These are phyloP conservation scores for Ctenosaura bakeri DNA, from an alignment of 2,797 vertebrate species.

Conservation along the genomic window DNA sequence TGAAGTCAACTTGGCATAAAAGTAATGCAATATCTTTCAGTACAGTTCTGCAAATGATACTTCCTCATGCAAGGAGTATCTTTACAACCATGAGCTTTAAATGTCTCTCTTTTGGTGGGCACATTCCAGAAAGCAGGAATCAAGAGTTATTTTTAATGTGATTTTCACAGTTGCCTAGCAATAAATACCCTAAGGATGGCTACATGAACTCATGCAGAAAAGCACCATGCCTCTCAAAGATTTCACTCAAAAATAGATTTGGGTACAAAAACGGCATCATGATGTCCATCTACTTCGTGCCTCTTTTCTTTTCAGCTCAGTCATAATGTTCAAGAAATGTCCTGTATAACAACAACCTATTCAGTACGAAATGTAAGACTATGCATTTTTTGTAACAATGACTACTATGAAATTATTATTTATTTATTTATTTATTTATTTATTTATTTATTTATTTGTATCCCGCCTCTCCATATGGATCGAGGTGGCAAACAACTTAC, in stretches of 20 bases:
- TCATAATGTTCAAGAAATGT: conserved; percentile 10
- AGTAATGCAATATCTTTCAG: conserved; percentile 50
- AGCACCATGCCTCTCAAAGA: neutral
- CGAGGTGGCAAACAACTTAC: too few species aligned
- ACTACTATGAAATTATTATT: neutral
- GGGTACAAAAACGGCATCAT: neutral
- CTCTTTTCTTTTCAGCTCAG: neutral
- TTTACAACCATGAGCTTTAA: conserved; percentile 40
- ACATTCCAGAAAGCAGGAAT: conserved; percentile 29
- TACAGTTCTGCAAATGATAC: conserved; percentile 52
- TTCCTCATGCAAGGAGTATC: conserved; percentile 28
- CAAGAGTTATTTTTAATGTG: conserved; percentile 43
- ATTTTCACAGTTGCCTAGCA: conserved; percentile 38
- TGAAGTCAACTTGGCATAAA: conserved; percentile 58
- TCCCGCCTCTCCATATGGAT: too few species aligned
- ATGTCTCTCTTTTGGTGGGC: conserved; percentile 10
- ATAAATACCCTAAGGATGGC: conserved; percentile 24
- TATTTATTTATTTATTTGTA: too few species aligned
- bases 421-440: too few species aligned
- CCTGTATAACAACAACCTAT: neutral
- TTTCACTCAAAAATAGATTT: conserved; percentile 17
- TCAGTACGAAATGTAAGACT: neutral
- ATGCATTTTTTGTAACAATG: neutral
- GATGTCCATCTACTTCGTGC: neutral
- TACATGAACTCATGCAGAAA: conserved; percentile 14